phyloP scores from a whole-genome alignment of 2,113 vertebrate genomes.

The Sphyrna mokarran region DNA sequence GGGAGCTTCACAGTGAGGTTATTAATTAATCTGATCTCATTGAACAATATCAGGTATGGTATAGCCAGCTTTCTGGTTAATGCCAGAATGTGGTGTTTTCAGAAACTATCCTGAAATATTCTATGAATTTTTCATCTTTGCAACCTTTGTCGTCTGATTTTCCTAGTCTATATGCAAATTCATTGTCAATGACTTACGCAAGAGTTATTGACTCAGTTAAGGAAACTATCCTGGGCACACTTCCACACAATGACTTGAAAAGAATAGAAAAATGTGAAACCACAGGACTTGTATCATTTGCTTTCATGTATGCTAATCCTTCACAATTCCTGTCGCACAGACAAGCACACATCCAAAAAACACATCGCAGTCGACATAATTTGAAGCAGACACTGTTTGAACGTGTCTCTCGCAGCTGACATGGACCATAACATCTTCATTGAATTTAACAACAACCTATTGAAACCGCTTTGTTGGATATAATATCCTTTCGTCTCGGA shows the following conservation, averaged over 20 bases:
- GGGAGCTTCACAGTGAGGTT: no score
- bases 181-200: not conserved
- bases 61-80: no score
- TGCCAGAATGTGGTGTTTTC: no score
- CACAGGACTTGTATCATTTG: not conserved
- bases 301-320: not conserved
- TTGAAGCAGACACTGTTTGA: not conserved
- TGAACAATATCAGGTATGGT: no score
- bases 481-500: not conserved
- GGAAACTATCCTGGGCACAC: not conserved
- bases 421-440: not conserved
- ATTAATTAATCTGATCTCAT: no score
- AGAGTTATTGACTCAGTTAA: not conserved
- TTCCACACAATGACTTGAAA: not conserved
- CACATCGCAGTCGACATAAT: not conserved
- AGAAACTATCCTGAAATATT: no score
- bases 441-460: not conserved
- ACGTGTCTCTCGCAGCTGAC: not conserved
- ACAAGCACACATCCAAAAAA: not conserved
- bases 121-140: no score
- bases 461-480: not conserved
- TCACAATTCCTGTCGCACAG: not conserved
- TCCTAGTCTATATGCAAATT: no score
- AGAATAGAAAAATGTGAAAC: not conserved
- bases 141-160: no score